Conservation (phyloP, 1,140 invertebrate species). For the Adoxophyes honmai region DNA sequence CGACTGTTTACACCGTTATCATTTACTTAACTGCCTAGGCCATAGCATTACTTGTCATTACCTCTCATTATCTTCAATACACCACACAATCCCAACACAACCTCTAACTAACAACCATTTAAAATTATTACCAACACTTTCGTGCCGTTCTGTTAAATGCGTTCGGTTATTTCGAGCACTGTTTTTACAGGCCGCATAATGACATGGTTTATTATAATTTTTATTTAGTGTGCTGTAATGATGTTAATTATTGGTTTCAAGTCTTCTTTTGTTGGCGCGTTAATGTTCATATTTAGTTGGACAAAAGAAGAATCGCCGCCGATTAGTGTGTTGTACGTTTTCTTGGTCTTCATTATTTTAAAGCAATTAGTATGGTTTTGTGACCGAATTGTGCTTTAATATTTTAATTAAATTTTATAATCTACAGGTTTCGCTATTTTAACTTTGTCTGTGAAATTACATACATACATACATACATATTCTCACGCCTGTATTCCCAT, state of each 20-base stretch:
- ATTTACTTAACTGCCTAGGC: not conserved
- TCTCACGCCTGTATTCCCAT: no score
- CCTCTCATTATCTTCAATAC: not conserved
- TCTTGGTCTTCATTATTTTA: no score
- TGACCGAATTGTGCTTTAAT: no score
- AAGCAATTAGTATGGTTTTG: no score
- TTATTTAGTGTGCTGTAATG: constrained; percentile 2
- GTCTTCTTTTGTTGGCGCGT: not conserved
- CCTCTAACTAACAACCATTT: not conserved
- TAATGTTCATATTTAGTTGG: no score
- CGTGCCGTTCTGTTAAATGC: not conserved
- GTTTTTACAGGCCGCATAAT: not conserved
- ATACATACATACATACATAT: no score
- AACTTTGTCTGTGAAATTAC: no score
- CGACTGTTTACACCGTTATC: not conserved
- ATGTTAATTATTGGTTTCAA: constrained; percentile 4
- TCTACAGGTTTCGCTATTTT: no score
- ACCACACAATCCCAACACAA: constrained; percentile 4
- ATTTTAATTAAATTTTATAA: no score
- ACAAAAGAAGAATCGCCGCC: no score
- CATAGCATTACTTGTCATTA: constrained; percentile 1
- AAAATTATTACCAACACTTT: constrained; percentile 3
- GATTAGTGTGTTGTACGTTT: no score
- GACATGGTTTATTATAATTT: not conserved
- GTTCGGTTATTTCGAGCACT: not conserved